Conservation (phyloP, 2,797 vertebrate species). For the Potorous gilbertii region DNA sequence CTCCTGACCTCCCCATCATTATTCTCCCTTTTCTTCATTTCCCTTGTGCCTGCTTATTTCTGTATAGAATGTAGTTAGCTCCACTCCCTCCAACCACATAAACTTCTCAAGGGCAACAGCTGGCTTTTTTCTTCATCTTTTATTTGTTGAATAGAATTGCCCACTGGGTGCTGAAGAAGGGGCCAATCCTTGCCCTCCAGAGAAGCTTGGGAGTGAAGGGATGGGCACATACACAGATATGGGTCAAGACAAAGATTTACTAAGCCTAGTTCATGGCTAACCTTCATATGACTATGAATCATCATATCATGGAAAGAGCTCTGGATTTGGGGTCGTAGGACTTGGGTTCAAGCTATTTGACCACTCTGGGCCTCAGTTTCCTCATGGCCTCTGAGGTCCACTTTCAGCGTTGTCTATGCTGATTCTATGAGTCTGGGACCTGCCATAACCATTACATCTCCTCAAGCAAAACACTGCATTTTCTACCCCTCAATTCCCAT, state of each 20-base stretch:
- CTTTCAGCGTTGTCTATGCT: no score
- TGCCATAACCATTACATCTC: no score
- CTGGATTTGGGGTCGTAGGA: not conserved
- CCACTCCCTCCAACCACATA: no score
- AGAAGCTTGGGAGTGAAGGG: not conserved
- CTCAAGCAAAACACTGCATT: not conserved
- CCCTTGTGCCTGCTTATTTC: not conserved
- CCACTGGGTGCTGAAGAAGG: not conserved
- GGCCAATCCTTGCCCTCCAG: not conserved
- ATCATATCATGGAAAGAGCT: not conserved
- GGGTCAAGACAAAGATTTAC: not conserved
- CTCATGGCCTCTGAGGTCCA: no score
- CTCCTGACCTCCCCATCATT: not conserved
- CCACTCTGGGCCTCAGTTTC: no score
- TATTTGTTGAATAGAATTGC: not conserved
- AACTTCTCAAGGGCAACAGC: not conserved
- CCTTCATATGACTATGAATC: not conserved
- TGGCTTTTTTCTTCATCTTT: not conserved
- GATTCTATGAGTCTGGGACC: no score
- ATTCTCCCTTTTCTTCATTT: not conserved
- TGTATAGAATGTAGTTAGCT: not conserved
- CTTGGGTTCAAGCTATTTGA: not conserved
- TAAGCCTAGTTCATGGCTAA: not conserved
- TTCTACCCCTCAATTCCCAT: no score
- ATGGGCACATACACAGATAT: not conserved